These are phyloP conservation scores for Amazona guildingii DNA, from an alignment of 2,113 vertebrate species.

Conservation along the genomic window DNA sequence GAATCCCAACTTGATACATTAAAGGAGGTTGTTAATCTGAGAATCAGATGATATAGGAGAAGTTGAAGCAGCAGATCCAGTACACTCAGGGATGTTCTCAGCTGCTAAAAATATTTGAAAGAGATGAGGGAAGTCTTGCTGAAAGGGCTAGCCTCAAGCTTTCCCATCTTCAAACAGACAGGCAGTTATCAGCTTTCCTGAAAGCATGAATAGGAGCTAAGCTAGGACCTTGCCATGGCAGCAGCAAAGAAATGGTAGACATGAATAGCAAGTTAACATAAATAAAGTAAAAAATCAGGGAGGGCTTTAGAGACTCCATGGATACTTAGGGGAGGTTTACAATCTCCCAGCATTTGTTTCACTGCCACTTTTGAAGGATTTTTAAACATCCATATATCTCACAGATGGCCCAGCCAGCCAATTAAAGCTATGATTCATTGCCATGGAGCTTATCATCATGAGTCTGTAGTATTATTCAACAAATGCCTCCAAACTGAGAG, in stretches of 20 bases:
- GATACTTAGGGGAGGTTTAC: neutral
- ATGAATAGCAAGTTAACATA: neutral
- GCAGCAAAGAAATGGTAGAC: neutral
- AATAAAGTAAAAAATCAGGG: neutral
- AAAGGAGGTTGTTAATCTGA: neutral
- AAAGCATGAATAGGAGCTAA: neutral
- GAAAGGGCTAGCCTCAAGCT: neutral
- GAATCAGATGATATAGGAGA: neutral
- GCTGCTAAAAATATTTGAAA: neutral
- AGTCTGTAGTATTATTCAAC: neutral
- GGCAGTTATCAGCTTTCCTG: neutral
- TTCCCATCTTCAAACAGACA: neutral
- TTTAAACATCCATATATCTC: slow-evolving; percentile 15
- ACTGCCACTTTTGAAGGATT: slow-evolving; percentile 1
- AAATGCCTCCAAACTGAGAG: slow-evolving; percentile 4
- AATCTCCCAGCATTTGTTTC: neutral
- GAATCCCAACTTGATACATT: neutral
- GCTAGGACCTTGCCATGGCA: neutral
- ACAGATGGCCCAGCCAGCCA: neutral
- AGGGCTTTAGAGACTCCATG: neutral
- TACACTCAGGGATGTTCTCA: neutral
- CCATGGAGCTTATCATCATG: neutral
- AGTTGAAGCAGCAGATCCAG: neutral
- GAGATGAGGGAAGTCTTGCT: neutral
- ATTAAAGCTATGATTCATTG: slow-evolving; percentile 36